Conservation (phyloP, 2,113 vertebrate species). For the Riparia riparia region DNA sequence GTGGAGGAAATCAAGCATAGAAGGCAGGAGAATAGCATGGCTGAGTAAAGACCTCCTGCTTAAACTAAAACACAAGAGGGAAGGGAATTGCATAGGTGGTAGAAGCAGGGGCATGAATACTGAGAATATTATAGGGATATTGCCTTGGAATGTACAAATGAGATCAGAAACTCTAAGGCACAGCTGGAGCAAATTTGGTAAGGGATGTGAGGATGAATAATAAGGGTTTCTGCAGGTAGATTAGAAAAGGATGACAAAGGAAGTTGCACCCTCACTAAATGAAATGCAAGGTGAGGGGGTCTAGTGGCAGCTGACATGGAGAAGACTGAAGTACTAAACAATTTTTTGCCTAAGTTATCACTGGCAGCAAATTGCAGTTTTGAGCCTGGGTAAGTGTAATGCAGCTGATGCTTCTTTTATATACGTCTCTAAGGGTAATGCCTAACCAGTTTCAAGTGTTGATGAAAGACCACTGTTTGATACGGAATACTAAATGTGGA, state of each 20-base stretch:
- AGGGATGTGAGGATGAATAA: neutral
- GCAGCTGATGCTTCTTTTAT: neutral
- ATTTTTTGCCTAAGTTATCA: neutral
- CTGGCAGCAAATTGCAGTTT: neutral
- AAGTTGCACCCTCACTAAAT: neutral
- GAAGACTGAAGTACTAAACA: neutral
- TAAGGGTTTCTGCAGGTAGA: neutral
- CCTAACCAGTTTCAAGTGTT: neutral
- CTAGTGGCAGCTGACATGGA: neutral
- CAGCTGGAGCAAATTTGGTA: neutral
- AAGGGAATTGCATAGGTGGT: neutral
- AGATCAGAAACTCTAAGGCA: neutral
- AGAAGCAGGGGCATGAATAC: neutral
- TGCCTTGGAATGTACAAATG: neutral
- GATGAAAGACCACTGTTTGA: neutral
- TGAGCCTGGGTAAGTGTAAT: neutral
- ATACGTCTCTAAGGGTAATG: neutral
- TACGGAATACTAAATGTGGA: neutral
- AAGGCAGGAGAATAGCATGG: neutral
- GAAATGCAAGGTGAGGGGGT: accelerated
- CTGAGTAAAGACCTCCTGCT: neutral
- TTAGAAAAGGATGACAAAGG: neutral
- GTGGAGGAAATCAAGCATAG: accelerated
- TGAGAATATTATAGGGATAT: neutral
- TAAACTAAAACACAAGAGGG: neutral